phyloP scores from a whole-genome alignment of 2,888 invertebrate genomes.

The Oligia fasciuncula region DNA sequence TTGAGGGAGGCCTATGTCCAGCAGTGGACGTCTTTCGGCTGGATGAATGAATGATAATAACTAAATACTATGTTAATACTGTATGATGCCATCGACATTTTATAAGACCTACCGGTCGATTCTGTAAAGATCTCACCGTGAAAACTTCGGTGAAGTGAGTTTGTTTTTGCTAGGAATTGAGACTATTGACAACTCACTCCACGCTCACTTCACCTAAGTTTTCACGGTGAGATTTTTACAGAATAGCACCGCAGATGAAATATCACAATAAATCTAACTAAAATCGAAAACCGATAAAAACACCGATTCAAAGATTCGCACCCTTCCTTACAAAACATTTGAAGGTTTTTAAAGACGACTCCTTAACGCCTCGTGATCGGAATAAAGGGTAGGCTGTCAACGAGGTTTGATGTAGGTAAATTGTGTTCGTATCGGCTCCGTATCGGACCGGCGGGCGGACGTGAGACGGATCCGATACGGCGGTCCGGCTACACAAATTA shows the following conservation, averaged over 20 bases:
- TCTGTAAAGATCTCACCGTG: too few relatives aligned
- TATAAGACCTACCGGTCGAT: not conserved
- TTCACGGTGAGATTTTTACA: too few relatives aligned
- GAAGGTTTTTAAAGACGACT: slow-evolving; percentile 67
- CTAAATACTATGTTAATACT: not conserved
- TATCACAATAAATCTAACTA: slow-evolving; percentile 29
- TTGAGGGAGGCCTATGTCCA: too few relatives aligned
- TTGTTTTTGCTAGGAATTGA: too few relatives aligned
- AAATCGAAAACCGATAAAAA: slow-evolving; percentile 42
- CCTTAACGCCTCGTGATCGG: slow-evolving; percentile 60
- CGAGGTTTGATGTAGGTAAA: slow-evolving; percentile 78
- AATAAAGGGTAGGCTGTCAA: slow-evolving; percentile 64
- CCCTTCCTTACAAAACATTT: slow-evolving; percentile 47
- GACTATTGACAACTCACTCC: too few relatives aligned
- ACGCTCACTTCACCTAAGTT: too few relatives aligned
- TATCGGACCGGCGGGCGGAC: slow-evolving; percentile 56
- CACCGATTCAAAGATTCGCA: slow-evolving; percentile 32
- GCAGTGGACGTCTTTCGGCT: not conserved
- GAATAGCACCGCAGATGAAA: not conserved
- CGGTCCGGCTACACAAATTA: slow-evolving; percentile 46
- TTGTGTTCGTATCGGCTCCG: slow-evolving; percentile 72
- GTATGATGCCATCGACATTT: not conserved
- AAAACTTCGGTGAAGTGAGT: too few relatives aligned
- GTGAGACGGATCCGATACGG: slow-evolving; percentile 62
- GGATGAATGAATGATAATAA: too few relatives aligned